Evolutionary conservation across 2,888 invertebrate species (phyloP), one percentile per base, ranked within the genome.

Genomic region (Drosophila borealis): DNA sequence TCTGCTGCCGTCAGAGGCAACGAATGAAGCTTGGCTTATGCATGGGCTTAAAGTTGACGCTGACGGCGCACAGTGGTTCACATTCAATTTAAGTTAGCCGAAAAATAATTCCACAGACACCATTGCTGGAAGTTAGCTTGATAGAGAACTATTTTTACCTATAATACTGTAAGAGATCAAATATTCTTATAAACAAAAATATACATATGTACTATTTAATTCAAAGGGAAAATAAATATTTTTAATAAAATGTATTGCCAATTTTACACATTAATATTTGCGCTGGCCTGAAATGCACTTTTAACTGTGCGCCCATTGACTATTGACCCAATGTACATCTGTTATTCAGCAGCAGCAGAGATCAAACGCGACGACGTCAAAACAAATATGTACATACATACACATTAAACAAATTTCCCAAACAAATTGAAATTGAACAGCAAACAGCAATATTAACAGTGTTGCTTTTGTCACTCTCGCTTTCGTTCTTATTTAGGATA

Each of bases 11-110:
- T 19, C 63, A 41, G 44, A 69, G 68, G 56, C 74, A 65, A 60
- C 80, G 71, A 72, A 79, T 79, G 73, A 76, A 86, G 84, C 84
- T 81, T 67, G 78, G 71, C 81, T 71, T 45, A 68, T 42, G 62
- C 71, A 68, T 61, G 39, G 44, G 59, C 73, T 59, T 49, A 11
- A 50, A 51, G 46, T 45, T 36, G 61, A 29, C 54, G 56, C 46
- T 39, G 60, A n/a, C 65, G 8, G 34, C 60, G 72, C 50, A 78
- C 76, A 56, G 70, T 74, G 78, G 61, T 49, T 2, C 17, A n/a
- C 8, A 19, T 9, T 6, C n/a, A 17, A 29, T 54, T 29, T 14
- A 29, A 33, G 13, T 14, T 37, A 3, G 21, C 8, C 37, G 11
- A 41, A 41, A 41, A 8, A 29, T 2, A 2, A 29, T 29, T 2